These are phyloP conservation scores for Drosophila tsacasi DNA, from an alignment of 1,140 invertebrate genomes.

Conservation along the genomic window DNA sequence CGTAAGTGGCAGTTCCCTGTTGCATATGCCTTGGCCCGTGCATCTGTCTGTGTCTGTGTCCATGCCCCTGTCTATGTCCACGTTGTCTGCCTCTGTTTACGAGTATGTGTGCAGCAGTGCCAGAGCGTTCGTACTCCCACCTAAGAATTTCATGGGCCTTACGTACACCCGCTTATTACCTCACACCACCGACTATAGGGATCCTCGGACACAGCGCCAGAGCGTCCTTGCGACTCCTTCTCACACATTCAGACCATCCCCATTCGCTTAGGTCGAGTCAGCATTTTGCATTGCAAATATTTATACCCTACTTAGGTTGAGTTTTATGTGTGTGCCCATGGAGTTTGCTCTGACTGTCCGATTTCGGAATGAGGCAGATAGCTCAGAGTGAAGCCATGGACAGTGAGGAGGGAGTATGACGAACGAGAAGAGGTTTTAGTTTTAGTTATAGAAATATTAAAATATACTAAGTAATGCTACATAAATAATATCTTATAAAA, in stretches of 20 bases:
- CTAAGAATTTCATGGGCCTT: slow-evolving; percentile 1
- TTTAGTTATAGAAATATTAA: too few relatives aligned
- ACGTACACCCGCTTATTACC: slow-evolving; percentile 33
- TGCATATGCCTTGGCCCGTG: slow-evolving; percentile 35
- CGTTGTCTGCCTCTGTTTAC: not conserved
- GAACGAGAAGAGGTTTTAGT: not conserved
- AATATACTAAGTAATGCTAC: too few relatives aligned
- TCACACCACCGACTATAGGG: slow-evolving; percentile 17
- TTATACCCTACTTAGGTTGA: slow-evolving; percentile 57
- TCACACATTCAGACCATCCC: slow-evolving; percentile 16
- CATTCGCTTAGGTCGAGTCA: slow-evolving; percentile 36
- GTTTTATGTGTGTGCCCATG: slow-evolving; percentile 53
- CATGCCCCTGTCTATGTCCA: not conserved
- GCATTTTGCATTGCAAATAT: slow-evolving; percentile 64
- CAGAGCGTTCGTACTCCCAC: slow-evolving; percentile 17
- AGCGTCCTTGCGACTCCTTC: slow-evolving; percentile 26
- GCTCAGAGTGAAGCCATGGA: slow-evolving; percentile 1
- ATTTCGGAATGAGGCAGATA: slow-evolving; percentile 14
- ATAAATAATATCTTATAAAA: too few relatives aligned
- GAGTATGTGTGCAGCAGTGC: slow-evolving; percentile 18
- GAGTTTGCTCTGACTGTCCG: slow-evolving; percentile 30
- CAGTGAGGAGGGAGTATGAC: slow-evolving; percentile 1
- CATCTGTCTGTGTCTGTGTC: not conserved
- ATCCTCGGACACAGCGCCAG: slow-evolving; percentile 12
- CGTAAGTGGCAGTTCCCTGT: slow-evolving; percentile 53